Percentiles rank a stretch among this genome's conserved stretches.
These are phyloP conservation scores for Venturia canescens DNA, from an alignment of 1,140 invertebrate genomes.

Conservation along the genomic window DNA sequence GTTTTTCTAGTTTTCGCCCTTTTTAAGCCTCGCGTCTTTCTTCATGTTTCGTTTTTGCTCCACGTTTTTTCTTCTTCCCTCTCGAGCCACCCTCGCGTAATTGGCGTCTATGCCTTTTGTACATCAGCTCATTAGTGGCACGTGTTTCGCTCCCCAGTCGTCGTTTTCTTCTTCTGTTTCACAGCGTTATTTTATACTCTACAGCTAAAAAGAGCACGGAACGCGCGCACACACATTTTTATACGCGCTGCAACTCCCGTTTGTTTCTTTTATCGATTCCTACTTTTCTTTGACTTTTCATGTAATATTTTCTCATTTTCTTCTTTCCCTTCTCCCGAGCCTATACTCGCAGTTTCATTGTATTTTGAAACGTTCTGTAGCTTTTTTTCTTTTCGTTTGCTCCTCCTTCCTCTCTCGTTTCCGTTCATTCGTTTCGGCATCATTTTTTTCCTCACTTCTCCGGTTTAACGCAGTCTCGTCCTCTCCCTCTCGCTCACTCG, in stretches of 20 bases:
- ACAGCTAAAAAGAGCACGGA: neutral
- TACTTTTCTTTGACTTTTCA: neutral
- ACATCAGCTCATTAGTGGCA: slow-evolving; percentile 50
- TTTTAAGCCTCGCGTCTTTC: too few relatives aligned
- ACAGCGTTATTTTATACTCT: slow-evolving; percentile 5
- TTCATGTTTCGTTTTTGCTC: slow-evolving; percentile 36
- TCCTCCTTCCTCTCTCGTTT: neutral
- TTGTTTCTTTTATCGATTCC: neutral
- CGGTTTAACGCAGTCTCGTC: too few relatives aligned
- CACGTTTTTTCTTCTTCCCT: slow-evolving; percentile 30
- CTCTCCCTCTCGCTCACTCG: too few relatives aligned
- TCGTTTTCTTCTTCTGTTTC: neutral
- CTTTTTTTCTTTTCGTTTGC: neutral
- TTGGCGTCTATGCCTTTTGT: slow-evolving; percentile 44
- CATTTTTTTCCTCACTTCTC: too few relatives aligned
- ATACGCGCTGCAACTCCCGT: neutral
- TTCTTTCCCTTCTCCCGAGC: neutral
- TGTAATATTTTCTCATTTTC: neutral
- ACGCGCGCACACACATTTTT: neutral
- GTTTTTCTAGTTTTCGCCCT: too few relatives aligned
- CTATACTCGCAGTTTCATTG: neutral
- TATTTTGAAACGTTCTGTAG: neutral
- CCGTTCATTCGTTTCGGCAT: neutral
- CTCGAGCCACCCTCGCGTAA: slow-evolving; percentile 36
- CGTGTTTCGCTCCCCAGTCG: slow-evolving; percentile 21